Conservation (phyloP, 2,797 vertebrate genomes). For the Onychomys arenicola region DNA sequence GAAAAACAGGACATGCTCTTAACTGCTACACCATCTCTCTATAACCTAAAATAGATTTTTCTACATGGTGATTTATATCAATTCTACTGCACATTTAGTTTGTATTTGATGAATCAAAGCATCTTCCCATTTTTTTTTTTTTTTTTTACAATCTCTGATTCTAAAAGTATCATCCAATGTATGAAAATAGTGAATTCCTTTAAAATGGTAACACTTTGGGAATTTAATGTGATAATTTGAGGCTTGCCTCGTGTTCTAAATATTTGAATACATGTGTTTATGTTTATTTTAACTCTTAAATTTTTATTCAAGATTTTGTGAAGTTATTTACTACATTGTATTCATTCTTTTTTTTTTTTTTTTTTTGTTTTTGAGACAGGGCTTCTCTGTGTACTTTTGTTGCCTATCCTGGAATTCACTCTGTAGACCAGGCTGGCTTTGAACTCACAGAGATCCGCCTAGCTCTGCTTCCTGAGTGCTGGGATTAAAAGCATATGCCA, state of each 20-base stretch:
- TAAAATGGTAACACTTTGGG: not conserved
- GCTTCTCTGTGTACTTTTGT: too few relatives aligned
- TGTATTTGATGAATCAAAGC: not conserved
- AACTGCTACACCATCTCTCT: too few relatives aligned
- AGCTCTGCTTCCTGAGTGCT: too few relatives aligned
- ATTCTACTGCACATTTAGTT: not conserved
- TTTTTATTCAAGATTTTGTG: not conserved
- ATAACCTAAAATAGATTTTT: not conserved
- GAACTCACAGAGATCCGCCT: too few relatives aligned
- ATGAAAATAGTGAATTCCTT: not conserved
- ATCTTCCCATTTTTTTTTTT: not conserved
- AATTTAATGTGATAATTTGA: not conserved
- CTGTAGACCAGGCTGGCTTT: too few relatives aligned
- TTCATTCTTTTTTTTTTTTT: not conserved
- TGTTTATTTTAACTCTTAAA: not conserved
- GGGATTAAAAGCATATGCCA: too few relatives aligned
- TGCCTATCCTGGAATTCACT: too few relatives aligned
- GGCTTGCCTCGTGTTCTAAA: not conserved
- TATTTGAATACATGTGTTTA: not conserved
- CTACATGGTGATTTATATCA: not conserved
- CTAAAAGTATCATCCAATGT: not conserved
- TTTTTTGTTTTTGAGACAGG: too few relatives aligned
- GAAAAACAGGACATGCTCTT: too few relatives aligned
- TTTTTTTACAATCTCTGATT: constrained; percentile 21
- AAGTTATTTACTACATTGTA: not conserved